Evolutionary conservation across 1,140 invertebrate species (phyloP).

Genomic region (Branchinecta lindahli): DNA sequence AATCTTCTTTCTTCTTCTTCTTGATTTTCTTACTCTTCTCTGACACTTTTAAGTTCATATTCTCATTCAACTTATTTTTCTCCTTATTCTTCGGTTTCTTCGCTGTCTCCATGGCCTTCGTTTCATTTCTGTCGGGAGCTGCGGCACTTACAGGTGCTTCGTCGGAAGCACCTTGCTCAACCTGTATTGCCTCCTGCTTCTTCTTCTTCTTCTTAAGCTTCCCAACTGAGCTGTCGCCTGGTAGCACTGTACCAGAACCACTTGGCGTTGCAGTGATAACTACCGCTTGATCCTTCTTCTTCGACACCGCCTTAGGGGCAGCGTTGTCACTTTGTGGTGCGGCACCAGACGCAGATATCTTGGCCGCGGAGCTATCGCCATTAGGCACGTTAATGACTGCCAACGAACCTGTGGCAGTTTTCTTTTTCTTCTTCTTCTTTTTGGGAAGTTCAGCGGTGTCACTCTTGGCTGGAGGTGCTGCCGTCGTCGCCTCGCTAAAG

Average conservation of each 20-base stretch:
- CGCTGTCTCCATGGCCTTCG: slow-evolving; percentile 20
- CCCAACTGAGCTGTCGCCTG: too few species aligned
- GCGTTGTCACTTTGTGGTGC: slow-evolving; percentile 20
- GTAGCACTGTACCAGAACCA: too few species aligned
- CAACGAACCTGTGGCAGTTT: neutral
- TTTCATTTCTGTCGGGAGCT: slow-evolving; percentile 6
- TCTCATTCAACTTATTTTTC: slow-evolving; percentile 24
- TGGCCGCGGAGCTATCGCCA: too few species aligned
- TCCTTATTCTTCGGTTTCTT: slow-evolving; percentile 12
- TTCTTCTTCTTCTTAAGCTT: slow-evolving; percentile 13
- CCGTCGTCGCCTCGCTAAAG: slow-evolving; percentile 12
- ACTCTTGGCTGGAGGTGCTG: neutral
- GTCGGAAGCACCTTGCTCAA: slow-evolving; percentile 22
- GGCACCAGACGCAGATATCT: neutral
- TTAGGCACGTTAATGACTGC: too few species aligned
- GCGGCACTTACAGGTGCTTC: slow-evolving; percentile 17
- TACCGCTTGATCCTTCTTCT: slow-evolving; percentile 13
- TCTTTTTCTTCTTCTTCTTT: slow-evolving; percentile 23
- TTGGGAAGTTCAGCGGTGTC: slow-evolving; percentile 14
- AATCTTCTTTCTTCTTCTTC: slow-evolving; percentile 24
- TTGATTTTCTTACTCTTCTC: slow-evolving; percentile 18
- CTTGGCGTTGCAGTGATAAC: too few species aligned
- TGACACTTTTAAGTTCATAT: slow-evolving; percentile 17
- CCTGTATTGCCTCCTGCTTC: slow-evolving; percentile 18
- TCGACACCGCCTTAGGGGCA: slow-evolving; percentile 8